These are phyloP conservation scores for Nerophis lumbriciformis DNA, from an alignment of 2,113 vertebrate genomes.

Conservation along the genomic window DNA sequence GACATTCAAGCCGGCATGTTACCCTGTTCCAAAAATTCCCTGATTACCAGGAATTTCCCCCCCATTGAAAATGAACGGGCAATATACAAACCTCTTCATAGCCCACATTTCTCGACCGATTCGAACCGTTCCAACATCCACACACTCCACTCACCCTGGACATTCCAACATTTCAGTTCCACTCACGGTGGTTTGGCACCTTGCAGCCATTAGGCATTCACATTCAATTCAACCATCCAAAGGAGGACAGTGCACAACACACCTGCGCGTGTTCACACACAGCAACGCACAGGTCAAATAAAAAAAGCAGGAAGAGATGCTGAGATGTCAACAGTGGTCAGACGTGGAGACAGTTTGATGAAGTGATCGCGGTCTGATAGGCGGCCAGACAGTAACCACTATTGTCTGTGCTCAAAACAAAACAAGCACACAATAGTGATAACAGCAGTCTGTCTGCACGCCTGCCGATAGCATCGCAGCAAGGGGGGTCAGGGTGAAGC, in stretches of 20 bases:
- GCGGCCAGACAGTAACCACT: conserved; percentile 53
- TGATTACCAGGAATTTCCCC: no score
- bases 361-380: conserved; percentile 44
- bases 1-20: no score
- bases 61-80: no score
- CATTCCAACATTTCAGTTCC: no score
- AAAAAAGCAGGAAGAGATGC: conserved; percentile 5
- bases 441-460: conserved; percentile 54
- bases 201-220: no score
- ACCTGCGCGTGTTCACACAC: not conserved
- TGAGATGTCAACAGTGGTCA: conserved; percentile 17
- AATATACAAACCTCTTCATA: no score
- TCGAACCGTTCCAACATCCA: no score
- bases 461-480: conserved; percentile 38
- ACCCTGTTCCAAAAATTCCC: no score
- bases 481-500: conserved; percentile 1
- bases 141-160: no score
- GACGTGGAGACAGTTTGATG: conserved; percentile 39
- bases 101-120: no score
- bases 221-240: no score
- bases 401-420: conserved; percentile 64
- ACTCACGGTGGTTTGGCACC: no score
- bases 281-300: not conserved
- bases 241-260: not conserved
- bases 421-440: conserved; percentile 48